A percentile compares a stretch with the other conserved stretches of the same genome.
phyloP scores from a whole-genome alignment of 2,797 vertebrate species.

The Orestias chungarensis region DNA sequence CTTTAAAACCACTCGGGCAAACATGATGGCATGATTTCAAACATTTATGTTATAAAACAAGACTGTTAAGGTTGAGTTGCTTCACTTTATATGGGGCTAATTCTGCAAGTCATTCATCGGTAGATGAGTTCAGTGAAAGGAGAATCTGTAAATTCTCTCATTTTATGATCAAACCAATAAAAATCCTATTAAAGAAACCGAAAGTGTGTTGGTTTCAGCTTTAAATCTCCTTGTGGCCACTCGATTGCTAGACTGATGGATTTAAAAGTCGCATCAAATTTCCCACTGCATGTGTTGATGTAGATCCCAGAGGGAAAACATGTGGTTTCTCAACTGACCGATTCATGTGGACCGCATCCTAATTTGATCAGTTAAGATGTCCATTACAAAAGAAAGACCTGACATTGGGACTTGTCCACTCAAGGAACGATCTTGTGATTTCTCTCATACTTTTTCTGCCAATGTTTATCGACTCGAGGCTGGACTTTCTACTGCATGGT shows the following conservation, averaged over 20 bases:
- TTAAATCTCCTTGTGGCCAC: conserved; percentile 2
- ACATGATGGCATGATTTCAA: background rate
- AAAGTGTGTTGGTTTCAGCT: background rate
- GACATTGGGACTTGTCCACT: conserved; percentile 54
- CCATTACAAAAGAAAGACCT: conserved; percentile 22
- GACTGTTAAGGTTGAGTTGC: background rate
- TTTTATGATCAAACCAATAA: background rate
- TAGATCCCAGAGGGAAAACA: conserved; percentile 32
- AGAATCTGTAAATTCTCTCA: conserved; percentile 1
- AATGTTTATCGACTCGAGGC: conserved; percentile 76
- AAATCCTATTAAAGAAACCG: background rate
- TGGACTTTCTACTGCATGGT: conserved; percentile 79
- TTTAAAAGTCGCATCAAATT: conserved; percentile 32
- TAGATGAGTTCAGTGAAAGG: conserved; percentile 4
- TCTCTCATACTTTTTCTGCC: conserved; percentile 82
- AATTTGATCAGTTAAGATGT: conserved; percentile 46
- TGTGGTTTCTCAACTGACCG: conserved; percentile 35
- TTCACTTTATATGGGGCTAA: background rate
- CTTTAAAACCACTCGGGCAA: background rate
- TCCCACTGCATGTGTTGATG: conserved; percentile 67
- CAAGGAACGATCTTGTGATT: conserved; percentile 78
- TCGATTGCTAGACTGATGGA: conserved; percentile 10
- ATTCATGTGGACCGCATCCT: conserved; percentile 34
- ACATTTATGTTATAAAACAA: background rate
- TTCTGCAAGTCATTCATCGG: background rate